A percentile compares a stretch with the other conserved stretches of the same genome.
Conservation (phyloP, 2,113 vertebrate species). For the Mesembrinibis cayennensis region DNA sequence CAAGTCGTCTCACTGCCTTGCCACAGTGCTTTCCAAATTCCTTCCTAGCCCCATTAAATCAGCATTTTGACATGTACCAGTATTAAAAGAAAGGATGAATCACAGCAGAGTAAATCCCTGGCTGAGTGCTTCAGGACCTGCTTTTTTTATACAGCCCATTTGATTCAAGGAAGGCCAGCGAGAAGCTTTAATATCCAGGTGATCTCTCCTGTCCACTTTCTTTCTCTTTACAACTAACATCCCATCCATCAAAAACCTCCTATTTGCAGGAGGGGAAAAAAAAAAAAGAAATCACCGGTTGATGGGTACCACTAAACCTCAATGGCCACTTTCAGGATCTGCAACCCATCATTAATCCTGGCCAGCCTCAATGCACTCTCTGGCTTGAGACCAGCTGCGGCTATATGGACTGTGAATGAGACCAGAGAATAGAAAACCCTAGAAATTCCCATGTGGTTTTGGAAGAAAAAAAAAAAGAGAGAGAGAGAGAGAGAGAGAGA, state of each 20-base stretch:
- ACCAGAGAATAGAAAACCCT: neutral
- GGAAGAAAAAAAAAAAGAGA: too few relatives aligned
- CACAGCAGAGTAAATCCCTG: neutral
- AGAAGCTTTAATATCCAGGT: neutral
- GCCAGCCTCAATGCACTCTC: neutral
- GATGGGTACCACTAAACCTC: neutral
- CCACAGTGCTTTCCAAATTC: neutral
- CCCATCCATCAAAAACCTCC: neutral
- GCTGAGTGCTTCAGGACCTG: neutral
- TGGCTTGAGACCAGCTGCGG: neutral
- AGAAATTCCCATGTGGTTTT: neutral
- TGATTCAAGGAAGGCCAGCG: fast-evolving
- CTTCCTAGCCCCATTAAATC: neutral
- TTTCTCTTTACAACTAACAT: neutral
- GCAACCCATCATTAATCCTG: neutral
- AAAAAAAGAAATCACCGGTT: neutral
- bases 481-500: too few relatives aligned
- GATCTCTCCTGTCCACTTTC: neutral
- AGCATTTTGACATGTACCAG: neutral
- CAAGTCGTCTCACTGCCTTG: neutral
- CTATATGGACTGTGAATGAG: neutral
- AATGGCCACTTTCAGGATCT: neutral
- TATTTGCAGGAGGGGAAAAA: neutral
- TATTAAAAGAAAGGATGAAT: neutral
- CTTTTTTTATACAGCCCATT: neutral